Conservation (phyloP, 2,888 invertebrate species). For the Lasioglossum malachurum region DNA sequence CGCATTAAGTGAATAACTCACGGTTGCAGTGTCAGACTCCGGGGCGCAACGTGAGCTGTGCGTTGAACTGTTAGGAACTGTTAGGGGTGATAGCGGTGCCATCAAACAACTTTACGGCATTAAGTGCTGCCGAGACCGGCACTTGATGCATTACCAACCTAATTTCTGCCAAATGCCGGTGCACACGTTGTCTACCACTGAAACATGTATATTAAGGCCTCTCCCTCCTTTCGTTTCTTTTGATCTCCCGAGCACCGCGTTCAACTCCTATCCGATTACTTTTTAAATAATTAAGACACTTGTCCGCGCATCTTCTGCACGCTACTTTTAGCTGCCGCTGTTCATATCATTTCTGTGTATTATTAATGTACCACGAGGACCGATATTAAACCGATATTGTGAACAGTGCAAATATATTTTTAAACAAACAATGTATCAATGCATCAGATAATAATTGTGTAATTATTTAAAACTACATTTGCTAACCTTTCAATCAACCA, state of each 20-base stretch:
- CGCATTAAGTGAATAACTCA: constrained; percentile 84
- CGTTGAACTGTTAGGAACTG: constrained; percentile 77
- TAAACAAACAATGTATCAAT: background rate
- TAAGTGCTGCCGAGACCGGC: constrained; percentile 77
- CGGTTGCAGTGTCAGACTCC: constrained; percentile 75
- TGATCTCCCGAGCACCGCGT: constrained; percentile 3
- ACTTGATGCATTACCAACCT: constrained; percentile 81
- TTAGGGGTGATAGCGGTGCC: constrained; percentile 80
- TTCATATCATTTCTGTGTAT: background rate
- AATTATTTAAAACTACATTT: background rate
- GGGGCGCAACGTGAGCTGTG: constrained; percentile 68
- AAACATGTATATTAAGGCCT: constrained; percentile 62
- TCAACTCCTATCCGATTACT: background rate
- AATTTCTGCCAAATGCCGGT: constrained; percentile 75
- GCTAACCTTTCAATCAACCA: background rate
- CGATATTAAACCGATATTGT: background rate
- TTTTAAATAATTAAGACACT: background rate
- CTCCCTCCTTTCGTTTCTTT: constrained; percentile 34
- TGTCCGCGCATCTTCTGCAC: too few species aligned
- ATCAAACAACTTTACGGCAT: constrained; percentile 82
- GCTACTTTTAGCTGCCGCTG: background rate
- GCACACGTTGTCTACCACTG: constrained; percentile 45
- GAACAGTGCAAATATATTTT: background rate
- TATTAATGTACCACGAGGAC: background rate
- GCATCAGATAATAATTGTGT: too few species aligned